phyloP scores from a whole-genome alignment of 2,888 invertebrate genomes.

The Leptura quadrifasciata region DNA sequence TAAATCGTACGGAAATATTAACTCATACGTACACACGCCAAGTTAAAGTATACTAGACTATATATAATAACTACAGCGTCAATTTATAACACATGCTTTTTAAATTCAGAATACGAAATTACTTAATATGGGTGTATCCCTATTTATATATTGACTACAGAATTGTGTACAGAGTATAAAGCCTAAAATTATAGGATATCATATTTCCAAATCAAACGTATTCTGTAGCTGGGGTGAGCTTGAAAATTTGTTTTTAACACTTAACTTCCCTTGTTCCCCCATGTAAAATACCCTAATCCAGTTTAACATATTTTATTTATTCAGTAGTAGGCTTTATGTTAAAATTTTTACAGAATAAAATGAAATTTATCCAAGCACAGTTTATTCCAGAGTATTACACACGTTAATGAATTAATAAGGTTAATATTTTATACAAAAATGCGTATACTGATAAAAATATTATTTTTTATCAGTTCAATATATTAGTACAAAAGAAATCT shows the following conservation, averaged over 20 bases:
- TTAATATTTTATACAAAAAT: too few species aligned
- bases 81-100: too few species aligned
- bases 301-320: constrained; percentile 26
- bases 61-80: too few species aligned
- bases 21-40: too few species aligned
- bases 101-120: too few species aligned
- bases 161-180: neutral
- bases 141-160: neutral
- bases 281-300: constrained; percentile 11
- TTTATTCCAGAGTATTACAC: neutral
- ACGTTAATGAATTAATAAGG: neutral
- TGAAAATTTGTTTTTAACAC: constrained; percentile 27
- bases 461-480: too few species aligned
- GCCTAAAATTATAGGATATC: neutral
- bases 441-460: too few species aligned
- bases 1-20: too few species aligned
- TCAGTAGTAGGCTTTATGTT: neutral
- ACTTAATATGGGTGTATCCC: too few species aligned
- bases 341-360: neutral
- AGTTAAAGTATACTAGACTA: too few species aligned
- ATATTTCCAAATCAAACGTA: neutral
- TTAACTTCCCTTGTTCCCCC: constrained; percentile 30
- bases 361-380: neutral
- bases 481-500: too few species aligned
- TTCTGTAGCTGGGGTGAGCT: neutral